These are phyloP conservation scores for Ypsolopha scabrella DNA, from an alignment of 2,888 invertebrate species.

Conservation along the genomic window DNA sequence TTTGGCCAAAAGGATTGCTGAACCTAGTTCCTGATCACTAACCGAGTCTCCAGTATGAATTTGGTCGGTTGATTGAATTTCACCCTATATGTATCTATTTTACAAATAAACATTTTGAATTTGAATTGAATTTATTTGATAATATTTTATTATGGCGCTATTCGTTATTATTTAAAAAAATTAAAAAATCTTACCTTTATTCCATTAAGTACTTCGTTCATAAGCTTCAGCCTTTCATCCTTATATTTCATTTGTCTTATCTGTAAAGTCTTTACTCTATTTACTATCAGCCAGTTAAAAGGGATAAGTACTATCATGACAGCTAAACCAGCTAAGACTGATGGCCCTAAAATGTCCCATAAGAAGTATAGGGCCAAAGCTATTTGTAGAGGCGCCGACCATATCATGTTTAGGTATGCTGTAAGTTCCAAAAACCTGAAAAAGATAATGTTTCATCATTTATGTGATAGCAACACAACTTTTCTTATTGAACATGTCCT, in stretches of 20 bases:
- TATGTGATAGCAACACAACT: too few species aligned
- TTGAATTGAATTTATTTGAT: too few species aligned
- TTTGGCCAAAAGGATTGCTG: too few species aligned
- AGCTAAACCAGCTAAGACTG: slow-evolving; percentile 92
- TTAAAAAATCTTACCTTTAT: slow-evolving; percentile 79
- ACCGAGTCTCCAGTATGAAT: too few species aligned
- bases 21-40: too few species aligned
- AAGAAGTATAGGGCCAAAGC: slow-evolving; percentile 85
- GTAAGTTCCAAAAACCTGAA: slow-evolving; percentile 83
- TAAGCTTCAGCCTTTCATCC: slow-evolving; percentile 91
- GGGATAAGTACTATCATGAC: slow-evolving; percentile 95
- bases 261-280: slow-evolving; percentile 82
- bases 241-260: slow-evolving; percentile 94
- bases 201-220: slow-evolving; percentile 94
- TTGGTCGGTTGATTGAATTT: too few species aligned
- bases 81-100: too few species aligned
- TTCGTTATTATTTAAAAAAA: too few species aligned
- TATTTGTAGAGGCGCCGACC: slow-evolving; percentile 94
- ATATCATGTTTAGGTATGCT: slow-evolving; percentile 88
- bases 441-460: slow-evolving; percentile 2
- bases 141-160: too few species aligned
- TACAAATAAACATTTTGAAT: too few species aligned
- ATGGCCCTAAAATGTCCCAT: slow-evolving; percentile 86
- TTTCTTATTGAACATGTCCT: too few species aligned
- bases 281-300: slow-evolving; percentile 87